These are phyloP conservation scores for Rhinichthys osculus DNA, from an alignment of 2,797 vertebrate species.

Conservation along the genomic window DNA sequence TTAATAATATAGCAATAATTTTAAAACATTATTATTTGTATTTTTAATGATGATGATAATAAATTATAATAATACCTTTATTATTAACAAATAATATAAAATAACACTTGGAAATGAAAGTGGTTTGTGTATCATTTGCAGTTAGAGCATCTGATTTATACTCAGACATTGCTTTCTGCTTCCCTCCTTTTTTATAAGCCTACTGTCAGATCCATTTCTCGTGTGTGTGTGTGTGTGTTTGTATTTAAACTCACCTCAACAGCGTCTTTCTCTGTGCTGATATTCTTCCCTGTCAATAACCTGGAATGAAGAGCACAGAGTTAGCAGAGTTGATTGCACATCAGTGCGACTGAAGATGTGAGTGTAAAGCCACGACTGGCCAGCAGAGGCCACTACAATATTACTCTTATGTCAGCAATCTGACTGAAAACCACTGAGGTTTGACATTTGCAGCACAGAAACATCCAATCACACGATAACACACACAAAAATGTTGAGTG, in stretches of 20 bases:
- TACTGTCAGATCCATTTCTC: neutral
- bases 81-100: neutral
- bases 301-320: slow-evolving; percentile 69
- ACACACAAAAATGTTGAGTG: neutral
- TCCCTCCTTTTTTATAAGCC: neutral
- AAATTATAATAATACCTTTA: neutral
- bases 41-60: neutral
- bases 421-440: neutral
- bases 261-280: slow-evolving; percentile 93
- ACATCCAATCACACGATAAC: neutral
- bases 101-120: neutral
- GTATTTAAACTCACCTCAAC: slow-evolving; percentile 80
- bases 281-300: slow-evolving; percentile 91
- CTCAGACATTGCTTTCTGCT: neutral
- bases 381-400: slow-evolving; percentile 41
- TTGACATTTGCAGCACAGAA: slow-evolving; percentile 5
- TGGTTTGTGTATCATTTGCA: neutral
- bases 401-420: neutral
- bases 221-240: too few species aligned
- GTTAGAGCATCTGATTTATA: neutral
- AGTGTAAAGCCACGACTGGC: neutral
- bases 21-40: neutral
- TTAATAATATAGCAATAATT: neutral
- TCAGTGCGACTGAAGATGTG: neutral
- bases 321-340: neutral